Evolutionary conservation across 35 echinoderm and acorn worm genomes (phyloP).

Genomic region (Patiria miniata): DNA sequence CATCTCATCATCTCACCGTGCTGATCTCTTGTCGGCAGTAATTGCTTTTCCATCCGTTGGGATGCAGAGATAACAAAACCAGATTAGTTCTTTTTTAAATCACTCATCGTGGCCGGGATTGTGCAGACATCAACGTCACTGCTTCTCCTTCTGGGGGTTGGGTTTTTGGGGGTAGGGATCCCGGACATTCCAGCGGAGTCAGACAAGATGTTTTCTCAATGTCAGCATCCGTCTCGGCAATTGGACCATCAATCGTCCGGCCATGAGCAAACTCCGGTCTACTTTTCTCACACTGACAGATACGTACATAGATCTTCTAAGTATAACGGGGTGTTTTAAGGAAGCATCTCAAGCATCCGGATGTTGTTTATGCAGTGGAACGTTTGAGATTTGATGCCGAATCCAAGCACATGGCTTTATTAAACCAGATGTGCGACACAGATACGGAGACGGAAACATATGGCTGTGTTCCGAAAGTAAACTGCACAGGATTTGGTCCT

Average conservation of each 20-base stretch:
- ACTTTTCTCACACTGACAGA: too few relatives aligned
- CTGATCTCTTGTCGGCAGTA: not conserved
- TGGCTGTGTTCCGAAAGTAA: not conserved
- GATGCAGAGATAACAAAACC: not conserved
- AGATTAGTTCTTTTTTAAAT: not conserved
- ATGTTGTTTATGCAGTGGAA: not conserved
- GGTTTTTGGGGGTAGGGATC: not conserved
- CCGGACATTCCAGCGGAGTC: not conserved
- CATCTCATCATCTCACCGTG: too few relatives aligned
- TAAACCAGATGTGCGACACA: not conserved
- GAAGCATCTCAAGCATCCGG: not conserved
- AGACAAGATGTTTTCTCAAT: not conserved
- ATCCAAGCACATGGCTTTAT: constrained; percentile 3
- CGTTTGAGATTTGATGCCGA: not conserved
- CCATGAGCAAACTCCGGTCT: too few relatives aligned
- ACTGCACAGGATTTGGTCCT: too few relatives aligned
- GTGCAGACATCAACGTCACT: not conserved
- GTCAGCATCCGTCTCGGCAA: not conserved
- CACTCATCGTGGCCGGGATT: not conserved
- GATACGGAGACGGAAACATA: not conserved
- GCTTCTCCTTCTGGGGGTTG: too few relatives aligned
- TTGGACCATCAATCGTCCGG: too few relatives aligned
- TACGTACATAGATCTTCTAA: too few relatives aligned
- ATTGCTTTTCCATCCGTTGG: constrained; percentile 26
- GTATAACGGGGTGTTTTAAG: too few relatives aligned